Evolutionary conservation across 1,140 invertebrate species (phyloP), one percentile per base, ranked within the genome.

Genomic region (Heliconius eleuchia): DNA sequence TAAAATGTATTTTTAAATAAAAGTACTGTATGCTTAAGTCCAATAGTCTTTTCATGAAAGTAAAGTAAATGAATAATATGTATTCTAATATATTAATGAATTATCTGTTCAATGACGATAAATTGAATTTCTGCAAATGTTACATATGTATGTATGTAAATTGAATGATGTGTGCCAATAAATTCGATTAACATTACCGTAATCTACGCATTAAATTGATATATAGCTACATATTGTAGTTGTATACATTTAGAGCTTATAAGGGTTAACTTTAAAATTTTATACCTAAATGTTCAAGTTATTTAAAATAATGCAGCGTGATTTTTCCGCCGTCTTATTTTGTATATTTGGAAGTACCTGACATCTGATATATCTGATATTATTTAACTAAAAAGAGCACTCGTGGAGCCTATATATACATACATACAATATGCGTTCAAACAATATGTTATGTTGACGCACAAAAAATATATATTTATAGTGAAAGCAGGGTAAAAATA

Each of bases 131-230:
- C 60, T 66, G 27, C 60, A 66, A 66, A 66, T 16, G 60, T 66
- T 66, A 66, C 60, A 66, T 66, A 66, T 66, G 60, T 66, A 66
- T 66, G 23, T 66, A 73, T 73, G 37, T 39, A 73, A 46, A 42
- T 73, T 23, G 39, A 50, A 73, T 46, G 71, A 73, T 46, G n/a
- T 73, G 23, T 42, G 42, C 71, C 39, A 73, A 73, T 73, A 73
- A 46, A 73, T 73, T 23, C n/a, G 8, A 39, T 46, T 73, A 73
- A 5, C 71, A 39, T 73, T 27, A 46, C 37, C 39, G 19, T 73
- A 46, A 46, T 73, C 71, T 73, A 46, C 42, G 71, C 71, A 30
- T 5, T 42, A 9, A 66, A 66, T 5, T 66, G 3, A 66, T 27
- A 66, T 30, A 66, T 37, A 37, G 34, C 4, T 66, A 30, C 13